phyloP scores from a whole-genome alignment of 1,140 invertebrate genomes.

The Drosophila pseudoobscura region DNA sequence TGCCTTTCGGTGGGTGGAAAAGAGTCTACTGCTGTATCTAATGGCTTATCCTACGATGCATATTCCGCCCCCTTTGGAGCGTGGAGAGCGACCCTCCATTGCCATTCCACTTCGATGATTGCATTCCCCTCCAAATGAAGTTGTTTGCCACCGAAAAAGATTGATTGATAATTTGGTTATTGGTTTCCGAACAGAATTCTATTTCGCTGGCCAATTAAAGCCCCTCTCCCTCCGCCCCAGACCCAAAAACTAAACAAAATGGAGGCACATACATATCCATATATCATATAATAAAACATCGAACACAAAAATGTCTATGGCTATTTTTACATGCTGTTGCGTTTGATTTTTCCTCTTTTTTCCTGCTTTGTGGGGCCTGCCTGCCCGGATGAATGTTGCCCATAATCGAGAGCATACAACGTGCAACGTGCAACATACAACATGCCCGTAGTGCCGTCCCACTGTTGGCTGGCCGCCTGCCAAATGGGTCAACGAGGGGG shows the following conservation, averaged over 20 bases:
- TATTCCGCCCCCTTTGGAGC: too few relatives aligned
- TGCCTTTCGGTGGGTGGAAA: too few relatives aligned
- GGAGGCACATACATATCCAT: not conserved
- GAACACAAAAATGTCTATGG: slow-evolving; percentile 11
- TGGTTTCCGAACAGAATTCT: slow-evolving; percentile 10
- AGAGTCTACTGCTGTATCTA: too few relatives aligned
- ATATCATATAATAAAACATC: slow-evolving; percentile 5
- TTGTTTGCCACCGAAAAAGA: slow-evolving; percentile 26
- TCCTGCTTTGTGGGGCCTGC: slow-evolving; percentile 26
- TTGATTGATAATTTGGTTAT: slow-evolving; percentile 40
- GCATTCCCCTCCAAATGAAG: slow-evolving; percentile 8
- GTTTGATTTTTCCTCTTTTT: slow-evolving; percentile 27
- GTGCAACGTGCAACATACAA: too few relatives aligned
- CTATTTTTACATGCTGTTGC: slow-evolving; percentile 39
- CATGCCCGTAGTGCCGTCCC: too few relatives aligned
- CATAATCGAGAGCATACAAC: not conserved
- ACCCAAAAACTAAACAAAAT: slow-evolving; percentile 6
- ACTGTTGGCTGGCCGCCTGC: slow-evolving; percentile 48
- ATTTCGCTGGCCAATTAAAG: slow-evolving; percentile 28
- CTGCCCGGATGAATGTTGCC: slow-evolving; percentile 8
- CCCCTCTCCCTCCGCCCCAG: not conserved
- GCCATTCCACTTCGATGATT: slow-evolving; percentile 7
- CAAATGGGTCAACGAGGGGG: slow-evolving; percentile 65
- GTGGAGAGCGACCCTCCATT: too few relatives aligned
- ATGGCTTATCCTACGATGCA: too few relatives aligned